Evolutionary conservation across 2,113 vertebrate genomes (phyloP).

Genomic region (Phycodurus eques): DNA sequence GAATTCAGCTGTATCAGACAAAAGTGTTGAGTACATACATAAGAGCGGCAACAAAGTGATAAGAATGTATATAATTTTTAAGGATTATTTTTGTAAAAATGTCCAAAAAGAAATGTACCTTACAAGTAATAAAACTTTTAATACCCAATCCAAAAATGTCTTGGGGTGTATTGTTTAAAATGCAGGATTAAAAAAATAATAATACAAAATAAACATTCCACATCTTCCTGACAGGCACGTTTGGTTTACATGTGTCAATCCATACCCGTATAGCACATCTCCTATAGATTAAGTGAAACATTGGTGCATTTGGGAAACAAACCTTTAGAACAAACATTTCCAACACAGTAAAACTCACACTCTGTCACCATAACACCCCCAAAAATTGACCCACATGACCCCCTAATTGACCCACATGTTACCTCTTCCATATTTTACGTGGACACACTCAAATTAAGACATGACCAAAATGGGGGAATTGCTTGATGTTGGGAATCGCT

Average conservation of each 20-base stretch:
- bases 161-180: constrained; percentile 1
- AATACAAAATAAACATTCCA: constrained; percentile 23
- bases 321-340: background rate
- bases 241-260: background rate
- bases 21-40: background rate
- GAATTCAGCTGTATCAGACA: constrained; percentile 23
- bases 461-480: constrained; percentile 1
- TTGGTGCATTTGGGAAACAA: background rate
- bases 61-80: constrained; percentile 50
- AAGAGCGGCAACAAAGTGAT: background rate
- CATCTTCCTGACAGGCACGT: constrained; percentile 34
- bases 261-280: background rate
- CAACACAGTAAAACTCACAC: background rate
- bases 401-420: background rate
- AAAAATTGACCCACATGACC: background rate
- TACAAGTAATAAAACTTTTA: constrained; percentile 55
- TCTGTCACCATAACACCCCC: too few species aligned
- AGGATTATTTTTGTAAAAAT: constrained; percentile 61
- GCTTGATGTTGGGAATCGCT: background rate
- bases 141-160: constrained; percentile 31
- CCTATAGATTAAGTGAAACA: background rate
- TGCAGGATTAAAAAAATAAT: background rate
- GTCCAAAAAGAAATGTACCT: constrained; percentile 20
- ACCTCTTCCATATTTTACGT: background rate
- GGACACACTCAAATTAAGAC: constrained; percentile 5